Conservation (phyloP, 2,113 vertebrate species). For the Oreochromis tanganicae region DNA sequence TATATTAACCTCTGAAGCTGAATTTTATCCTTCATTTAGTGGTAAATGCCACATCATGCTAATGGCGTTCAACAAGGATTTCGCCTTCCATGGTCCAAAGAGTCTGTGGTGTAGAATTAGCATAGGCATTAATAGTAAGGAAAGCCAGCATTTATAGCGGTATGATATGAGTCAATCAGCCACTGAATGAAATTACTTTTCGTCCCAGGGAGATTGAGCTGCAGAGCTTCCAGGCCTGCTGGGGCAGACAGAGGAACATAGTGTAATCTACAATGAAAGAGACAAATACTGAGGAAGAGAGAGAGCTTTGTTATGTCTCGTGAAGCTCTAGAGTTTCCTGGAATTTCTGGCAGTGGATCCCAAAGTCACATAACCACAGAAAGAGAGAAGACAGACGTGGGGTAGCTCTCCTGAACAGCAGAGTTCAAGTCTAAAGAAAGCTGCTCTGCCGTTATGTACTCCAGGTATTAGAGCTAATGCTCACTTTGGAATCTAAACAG, state of each 20-base stretch:
- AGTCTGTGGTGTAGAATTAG: slow-evolving; percentile 40
- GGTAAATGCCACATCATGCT: slow-evolving; percentile 52
- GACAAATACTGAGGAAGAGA: slow-evolving; percentile 34
- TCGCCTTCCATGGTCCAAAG: slow-evolving; percentile 26
- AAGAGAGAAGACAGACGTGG: slow-evolving; percentile 11
- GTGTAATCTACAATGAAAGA: slow-evolving; percentile 28
- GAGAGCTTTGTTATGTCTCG: slow-evolving; percentile 65
- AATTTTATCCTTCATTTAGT: slow-evolving; percentile 63
- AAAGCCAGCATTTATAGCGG: neutral
- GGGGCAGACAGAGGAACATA: slow-evolving; percentile 22
- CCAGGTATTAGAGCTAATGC: neutral
- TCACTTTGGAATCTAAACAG: neutral
- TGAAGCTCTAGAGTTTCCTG: slow-evolving; percentile 65
- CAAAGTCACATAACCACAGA: slow-evolving; percentile 52
- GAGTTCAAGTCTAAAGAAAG: slow-evolving; percentile 1
- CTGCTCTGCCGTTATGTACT: neutral
- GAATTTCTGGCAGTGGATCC: slow-evolving; percentile 53
- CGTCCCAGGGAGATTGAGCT: neutral
- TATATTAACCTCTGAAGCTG: slow-evolving; percentile 59
- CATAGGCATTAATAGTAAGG: slow-evolving; percentile 24
- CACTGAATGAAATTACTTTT: slow-evolving; percentile 18
- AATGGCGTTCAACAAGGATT: slow-evolving; percentile 46
- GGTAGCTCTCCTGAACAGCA: slow-evolving; percentile 16
- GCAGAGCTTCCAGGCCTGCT: slow-evolving; percentile 3
- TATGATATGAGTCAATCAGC: slow-evolving; percentile 26